phyloP scores from a whole-genome alignment of 2,113 vertebrate species.

The Heliornis fulica region DNA sequence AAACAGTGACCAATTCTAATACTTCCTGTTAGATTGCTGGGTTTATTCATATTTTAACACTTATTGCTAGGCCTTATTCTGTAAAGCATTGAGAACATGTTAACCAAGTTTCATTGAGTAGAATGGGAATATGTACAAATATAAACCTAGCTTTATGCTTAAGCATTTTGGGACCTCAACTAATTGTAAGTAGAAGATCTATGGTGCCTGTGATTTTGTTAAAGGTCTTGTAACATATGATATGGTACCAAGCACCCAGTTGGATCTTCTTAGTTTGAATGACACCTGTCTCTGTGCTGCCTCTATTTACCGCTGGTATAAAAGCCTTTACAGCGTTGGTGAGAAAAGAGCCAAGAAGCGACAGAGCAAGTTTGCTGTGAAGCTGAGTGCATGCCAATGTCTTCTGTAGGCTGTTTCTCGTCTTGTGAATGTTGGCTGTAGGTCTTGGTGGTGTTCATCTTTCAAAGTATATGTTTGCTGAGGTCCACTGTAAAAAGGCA shows the following conservation, averaged over 20 bases:
- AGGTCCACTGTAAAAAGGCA: fast-evolving
- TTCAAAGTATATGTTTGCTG: fast-evolving
- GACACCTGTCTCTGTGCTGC: neutral
- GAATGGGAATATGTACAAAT: neutral
- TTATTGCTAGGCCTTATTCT: neutral
- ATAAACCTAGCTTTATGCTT: neutral
- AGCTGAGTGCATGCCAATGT: neutral
- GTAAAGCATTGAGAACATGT: neutral
- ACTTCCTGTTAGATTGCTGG: neutral
- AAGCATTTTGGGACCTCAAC: neutral
- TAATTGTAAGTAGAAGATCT: neutral
- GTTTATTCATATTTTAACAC: neutral
- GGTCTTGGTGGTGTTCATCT: neutral
- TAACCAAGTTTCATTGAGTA: neutral
- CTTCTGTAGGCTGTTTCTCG: neutral
- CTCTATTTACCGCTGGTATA: neutral
- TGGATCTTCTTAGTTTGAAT: neutral
- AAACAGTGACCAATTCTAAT: neutral
- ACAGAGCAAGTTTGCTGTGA: neutral
- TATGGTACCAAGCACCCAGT: neutral
- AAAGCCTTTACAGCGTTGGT: neutral
- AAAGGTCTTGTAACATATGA: too few relatives aligned
- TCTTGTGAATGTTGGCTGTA: neutral
- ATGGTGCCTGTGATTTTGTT: neutral
- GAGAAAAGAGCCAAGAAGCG: neutral